Percentiles rank a stretch among this genome's conserved stretches.
phyloP scores from a whole-genome alignment of 2,888 invertebrate species.

The Agrotis puta region DNA sequence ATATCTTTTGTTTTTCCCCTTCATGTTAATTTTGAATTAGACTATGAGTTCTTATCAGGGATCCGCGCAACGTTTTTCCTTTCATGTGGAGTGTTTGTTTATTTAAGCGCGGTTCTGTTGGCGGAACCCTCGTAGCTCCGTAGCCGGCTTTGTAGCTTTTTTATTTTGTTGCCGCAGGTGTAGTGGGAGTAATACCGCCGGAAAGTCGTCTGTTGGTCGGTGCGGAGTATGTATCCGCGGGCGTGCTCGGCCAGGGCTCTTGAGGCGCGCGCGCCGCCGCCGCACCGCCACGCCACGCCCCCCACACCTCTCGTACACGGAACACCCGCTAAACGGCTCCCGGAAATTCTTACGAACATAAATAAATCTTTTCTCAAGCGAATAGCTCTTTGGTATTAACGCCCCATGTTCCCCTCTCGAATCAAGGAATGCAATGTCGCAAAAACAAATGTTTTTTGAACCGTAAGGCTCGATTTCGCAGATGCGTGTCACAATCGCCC shows the following conservation, averaged over 20 bases:
- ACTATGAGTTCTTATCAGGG: slow-evolving; percentile 69
- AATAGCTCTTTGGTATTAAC: slow-evolving; percentile 87
- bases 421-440: slow-evolving; percentile 90
- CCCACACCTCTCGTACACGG: slow-evolving; percentile 80
- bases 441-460: slow-evolving; percentile 76
- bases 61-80: slow-evolving; percentile 70
- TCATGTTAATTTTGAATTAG: slow-evolving; percentile 77
- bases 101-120: slow-evolving; percentile 80
- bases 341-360: slow-evolving; percentile 85
- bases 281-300: slow-evolving; percentile 71
- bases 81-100: slow-evolving; percentile 78
- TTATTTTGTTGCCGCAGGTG: slow-evolving; percentile 91
- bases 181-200: slow-evolving; percentile 92
- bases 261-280: slow-evolving; percentile 76
- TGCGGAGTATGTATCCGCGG: slow-evolving; percentile 91
- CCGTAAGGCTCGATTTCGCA: slow-evolving; percentile 82
- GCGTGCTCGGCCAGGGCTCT: slow-evolving; percentile 90
- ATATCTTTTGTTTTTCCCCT: slow-evolving; percentile 77
- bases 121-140: slow-evolving; percentile 79
- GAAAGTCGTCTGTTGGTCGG: slow-evolving; percentile 92
- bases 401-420: slow-evolving; percentile 78
- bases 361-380: slow-evolving; percentile 88
- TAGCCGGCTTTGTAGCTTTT: slow-evolving; percentile 89
- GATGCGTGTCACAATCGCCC: slow-evolving; percentile 87
- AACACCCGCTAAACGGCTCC: slow-evolving; percentile 86